A percentile compares a stretch with the other conserved stretches of the same genome.
Evolutionary conservation across 2,113 vertebrate species (phyloP).

Genomic region (Sinocyclocheilus maitianheensis): DNA sequence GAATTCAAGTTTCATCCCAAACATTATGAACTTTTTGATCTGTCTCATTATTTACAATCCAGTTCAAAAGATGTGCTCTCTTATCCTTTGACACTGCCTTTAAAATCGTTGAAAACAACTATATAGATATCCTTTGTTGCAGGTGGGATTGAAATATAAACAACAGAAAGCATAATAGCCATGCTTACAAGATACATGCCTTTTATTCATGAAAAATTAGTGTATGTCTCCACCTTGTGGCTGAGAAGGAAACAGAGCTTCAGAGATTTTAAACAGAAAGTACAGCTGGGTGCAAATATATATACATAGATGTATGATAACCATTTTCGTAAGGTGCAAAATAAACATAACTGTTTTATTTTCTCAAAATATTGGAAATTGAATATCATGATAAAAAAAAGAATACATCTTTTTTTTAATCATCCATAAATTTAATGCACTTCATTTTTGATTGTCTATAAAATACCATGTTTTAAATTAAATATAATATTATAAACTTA

Average conservation of each 20-base stretch:
- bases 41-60: not conserved
- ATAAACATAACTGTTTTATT: not conserved
- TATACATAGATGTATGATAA: not conserved
- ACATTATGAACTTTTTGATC: not conserved
- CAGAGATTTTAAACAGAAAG: not conserved
- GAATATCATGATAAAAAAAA: not conserved
- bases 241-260: not conserved
- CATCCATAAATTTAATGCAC: not conserved
- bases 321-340: not conserved
- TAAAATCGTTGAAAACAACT: not conserved
- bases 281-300: not conserved
- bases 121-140: not conserved
- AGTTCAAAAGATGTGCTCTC: not conserved
- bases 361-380: not conserved
- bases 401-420: not conserved
- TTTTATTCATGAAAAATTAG: not conserved
- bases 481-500: not conserved
- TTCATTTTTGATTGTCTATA: not conserved
- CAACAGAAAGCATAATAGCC: not conserved
- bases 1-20: not conserved
- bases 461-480: not conserved
- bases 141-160: not conserved
- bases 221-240: constrained; percentile 29
- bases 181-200: not conserved
- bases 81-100: not conserved